These are phyloP conservation scores for Corbicula japonica DNA, from an alignment of 2,888 invertebrate genomes.

Conservation along the genomic window DNA sequence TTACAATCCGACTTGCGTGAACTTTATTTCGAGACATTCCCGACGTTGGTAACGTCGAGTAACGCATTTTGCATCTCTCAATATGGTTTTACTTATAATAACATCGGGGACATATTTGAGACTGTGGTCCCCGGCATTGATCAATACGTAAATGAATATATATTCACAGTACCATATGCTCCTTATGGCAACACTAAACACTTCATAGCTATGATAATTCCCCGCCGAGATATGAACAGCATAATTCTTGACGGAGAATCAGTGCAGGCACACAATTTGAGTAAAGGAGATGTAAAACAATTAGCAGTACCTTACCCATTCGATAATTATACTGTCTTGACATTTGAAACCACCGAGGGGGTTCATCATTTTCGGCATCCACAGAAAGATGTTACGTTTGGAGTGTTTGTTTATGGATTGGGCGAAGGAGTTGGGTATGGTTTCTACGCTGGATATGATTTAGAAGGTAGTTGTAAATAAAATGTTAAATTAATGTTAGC, in stretches of 20 bases:
- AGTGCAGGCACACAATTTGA: background rate
- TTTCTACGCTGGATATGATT: constrained; percentile 15
- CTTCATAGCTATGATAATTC: constrained; percentile 14
- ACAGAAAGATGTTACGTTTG: background rate
- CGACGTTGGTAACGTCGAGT: background rate
- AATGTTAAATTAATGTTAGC: background rate
- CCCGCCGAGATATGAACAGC: background rate
- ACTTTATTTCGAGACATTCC: background rate
- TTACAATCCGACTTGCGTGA: no score
- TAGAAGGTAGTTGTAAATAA: constrained; percentile 5
- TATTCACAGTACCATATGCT: constrained; percentile 9
- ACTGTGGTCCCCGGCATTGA: constrained; percentile 11
- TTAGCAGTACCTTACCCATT: constrained; percentile 4
- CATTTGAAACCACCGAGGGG: background rate
- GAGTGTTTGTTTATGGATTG: constrained; percentile 6
- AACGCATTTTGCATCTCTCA: constrained; percentile 7
- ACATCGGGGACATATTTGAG: constrained; percentile 3
- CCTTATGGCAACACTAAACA: background rate
- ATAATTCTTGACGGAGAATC: background rate
- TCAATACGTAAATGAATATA: constrained; percentile 17
- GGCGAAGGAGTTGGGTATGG: constrained; percentile 1
- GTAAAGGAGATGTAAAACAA: background rate
- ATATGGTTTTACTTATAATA: background rate
- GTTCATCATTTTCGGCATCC: constrained; percentile 8
- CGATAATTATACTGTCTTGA: constrained; percentile 1